Evolutionary conservation across 2,888 invertebrate genomes (phyloP).

Genomic region (Hecatera dysodea): DNA sequence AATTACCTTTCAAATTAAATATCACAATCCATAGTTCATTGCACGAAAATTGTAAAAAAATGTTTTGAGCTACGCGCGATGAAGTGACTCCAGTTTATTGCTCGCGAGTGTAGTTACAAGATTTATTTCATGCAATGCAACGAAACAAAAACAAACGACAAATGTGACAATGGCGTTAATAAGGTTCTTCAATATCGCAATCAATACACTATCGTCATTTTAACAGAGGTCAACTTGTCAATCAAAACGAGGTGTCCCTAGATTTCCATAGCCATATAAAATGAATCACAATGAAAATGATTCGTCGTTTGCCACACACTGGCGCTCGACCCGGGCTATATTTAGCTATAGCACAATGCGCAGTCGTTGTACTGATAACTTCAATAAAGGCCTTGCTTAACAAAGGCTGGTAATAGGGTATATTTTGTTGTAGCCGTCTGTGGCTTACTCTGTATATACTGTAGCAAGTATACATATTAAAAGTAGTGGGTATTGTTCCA

Average conservation of each 20-base stretch:
- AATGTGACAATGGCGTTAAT: neutral
- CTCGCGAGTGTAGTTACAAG: too few relatives aligned
- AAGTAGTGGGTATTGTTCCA: neutral
- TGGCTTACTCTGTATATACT: constrained; percentile 1
- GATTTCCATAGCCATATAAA: constrained; percentile 47
- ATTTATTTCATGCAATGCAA: too few relatives aligned
- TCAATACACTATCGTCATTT: constrained; percentile 4
- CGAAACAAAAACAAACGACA: too few relatives aligned
- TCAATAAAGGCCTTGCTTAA: constrained; percentile 53
- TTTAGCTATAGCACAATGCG: constrained; percentile 56
- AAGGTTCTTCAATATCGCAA: neutral
- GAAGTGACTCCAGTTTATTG: too few relatives aligned
- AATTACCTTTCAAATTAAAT: too few relatives aligned
- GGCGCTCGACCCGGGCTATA: constrained; percentile 49
- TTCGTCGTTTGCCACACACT: constrained; percentile 33
- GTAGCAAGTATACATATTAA: neutral
- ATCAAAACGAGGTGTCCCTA: constrained; percentile 8
- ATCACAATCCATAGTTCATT: too few relatives aligned
- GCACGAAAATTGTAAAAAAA: too few relatives aligned
- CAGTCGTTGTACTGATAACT: constrained; percentile 51
- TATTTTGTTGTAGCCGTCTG: constrained; percentile 38
- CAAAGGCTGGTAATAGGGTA: constrained; percentile 51
- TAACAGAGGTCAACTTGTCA: constrained; percentile 27
- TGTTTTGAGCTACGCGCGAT: too few relatives aligned
- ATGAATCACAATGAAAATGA: constrained; percentile 53